Percentiles rank a stretch among this genome's conserved stretches.
phyloP scores from a whole-genome alignment of 2,888 invertebrate genomes.

The Perizoma flavofasciatum region DNA sequence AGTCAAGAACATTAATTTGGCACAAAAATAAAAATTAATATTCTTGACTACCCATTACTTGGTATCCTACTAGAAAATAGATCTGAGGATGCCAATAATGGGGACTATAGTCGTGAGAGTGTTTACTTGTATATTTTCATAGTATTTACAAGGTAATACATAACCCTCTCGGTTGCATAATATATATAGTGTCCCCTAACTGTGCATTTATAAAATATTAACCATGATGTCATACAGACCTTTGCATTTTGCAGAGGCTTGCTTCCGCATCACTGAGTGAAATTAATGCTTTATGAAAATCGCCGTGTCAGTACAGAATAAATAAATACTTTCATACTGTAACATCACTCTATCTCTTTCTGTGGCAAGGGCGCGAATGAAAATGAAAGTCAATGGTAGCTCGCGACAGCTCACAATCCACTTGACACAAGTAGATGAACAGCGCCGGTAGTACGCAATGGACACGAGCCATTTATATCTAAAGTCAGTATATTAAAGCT shows the following conservation, averaged over 20 bases:
- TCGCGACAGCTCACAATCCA: conserved; percentile 1
- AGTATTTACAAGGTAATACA: no score
- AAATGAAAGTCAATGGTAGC: conserved; percentile 8
- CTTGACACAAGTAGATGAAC: conserved; percentile 2
- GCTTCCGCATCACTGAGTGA: conserved; percentile 39
- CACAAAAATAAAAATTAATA: no score
- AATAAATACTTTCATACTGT: neutral
- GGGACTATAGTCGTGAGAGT: no score
- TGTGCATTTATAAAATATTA: neutral
- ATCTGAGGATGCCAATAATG: no score
- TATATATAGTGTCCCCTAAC: no score
- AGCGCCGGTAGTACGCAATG: neutral
- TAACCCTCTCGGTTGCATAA: no score
- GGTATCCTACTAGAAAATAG: no score
- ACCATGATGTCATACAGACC: conserved; percentile 28
- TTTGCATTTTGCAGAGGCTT: conserved; percentile 34
- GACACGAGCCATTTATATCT: conserved; percentile 4
- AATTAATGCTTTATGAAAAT: conserved; percentile 64
- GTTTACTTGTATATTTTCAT: no score
- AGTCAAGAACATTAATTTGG: no score
- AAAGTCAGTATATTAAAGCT: conserved; percentile 9
- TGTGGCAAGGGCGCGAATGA: neutral
- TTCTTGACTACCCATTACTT: no score
- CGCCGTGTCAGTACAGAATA: conserved; percentile 37
- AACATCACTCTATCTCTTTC: conserved; percentile 1